Percentiles rank a stretch among this genome's conserved stretches.
These are phyloP conservation scores for Chloropsis hardwickii DNA, from an alignment of 2,113 vertebrate genomes.

Conservation along the genomic window DNA sequence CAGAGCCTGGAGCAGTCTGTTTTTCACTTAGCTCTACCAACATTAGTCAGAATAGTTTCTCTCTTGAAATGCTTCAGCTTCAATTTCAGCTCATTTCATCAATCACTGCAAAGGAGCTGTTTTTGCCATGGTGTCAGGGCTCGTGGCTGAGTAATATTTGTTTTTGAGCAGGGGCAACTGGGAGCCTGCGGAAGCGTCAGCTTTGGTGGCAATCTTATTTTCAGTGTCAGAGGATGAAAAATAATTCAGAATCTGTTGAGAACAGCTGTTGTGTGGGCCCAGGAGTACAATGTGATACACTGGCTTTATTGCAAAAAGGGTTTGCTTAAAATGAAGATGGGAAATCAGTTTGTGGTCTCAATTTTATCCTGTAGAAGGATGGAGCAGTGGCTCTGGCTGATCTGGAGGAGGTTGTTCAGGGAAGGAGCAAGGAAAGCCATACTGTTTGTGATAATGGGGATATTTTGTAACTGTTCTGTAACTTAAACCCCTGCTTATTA, in stretches of 20 bases:
- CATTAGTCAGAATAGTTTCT: background rate
- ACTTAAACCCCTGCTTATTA: background rate
- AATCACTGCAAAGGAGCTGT: background rate
- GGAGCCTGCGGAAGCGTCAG: background rate
- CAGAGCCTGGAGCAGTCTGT: background rate
- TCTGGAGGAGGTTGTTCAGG: background rate
- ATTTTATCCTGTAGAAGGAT: background rate
- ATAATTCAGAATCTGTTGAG: background rate
- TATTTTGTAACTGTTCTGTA: background rate
- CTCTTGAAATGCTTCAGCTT: background rate
- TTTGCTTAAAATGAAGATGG: background rate
- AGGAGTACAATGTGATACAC: background rate
- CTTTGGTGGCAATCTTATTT: constrained; percentile 5
- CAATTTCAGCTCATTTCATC: background rate
- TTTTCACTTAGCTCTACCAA: accelerated
- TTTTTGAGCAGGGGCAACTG: background rate
- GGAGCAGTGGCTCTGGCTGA: background rate
- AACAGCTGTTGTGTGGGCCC: constrained; percentile 46
- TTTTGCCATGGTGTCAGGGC: background rate
- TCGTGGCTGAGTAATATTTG: background rate
- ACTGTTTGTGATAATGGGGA: background rate
- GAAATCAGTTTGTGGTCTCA: background rate
- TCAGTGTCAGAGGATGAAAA: constrained; percentile 19
- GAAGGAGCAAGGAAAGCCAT: background rate
- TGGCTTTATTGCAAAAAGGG: background rate